Evolutionary conservation across 2,888 invertebrate genomes (phyloP).

Genomic region (Lottia scabra): DNA sequence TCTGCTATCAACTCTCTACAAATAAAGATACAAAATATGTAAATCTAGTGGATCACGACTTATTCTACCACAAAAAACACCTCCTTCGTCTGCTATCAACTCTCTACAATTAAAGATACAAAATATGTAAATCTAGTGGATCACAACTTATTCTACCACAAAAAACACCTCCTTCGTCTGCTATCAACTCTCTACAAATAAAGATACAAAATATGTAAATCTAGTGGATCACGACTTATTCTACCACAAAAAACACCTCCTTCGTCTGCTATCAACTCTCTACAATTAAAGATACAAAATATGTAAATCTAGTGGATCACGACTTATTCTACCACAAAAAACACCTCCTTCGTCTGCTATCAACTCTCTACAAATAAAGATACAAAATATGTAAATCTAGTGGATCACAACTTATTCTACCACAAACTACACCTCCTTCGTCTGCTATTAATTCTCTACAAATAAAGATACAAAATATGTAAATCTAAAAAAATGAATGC

Average conservation of each 20-base stretch:
- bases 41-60: conserved; percentile 39
- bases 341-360: conserved; percentile 44
- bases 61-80: conserved; percentile 59
- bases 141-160: conserved; percentile 62
- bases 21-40: background rate
- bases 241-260: conserved; percentile 58
- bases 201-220: background rate
- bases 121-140: background rate
- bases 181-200: conserved; percentile 23
- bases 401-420: conserved; percentile 60
- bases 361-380: conserved; percentile 19
- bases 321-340: conserved; percentile 60
- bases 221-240: conserved; percentile 47
- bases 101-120: conserved; percentile 15
- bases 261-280: conserved; percentile 31
- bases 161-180: conserved; percentile 46
- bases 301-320: too few relatives aligned
- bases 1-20: conserved; percentile 27
- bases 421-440: conserved; percentile 55
- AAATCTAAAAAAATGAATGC: too few relatives aligned
- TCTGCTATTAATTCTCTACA: conserved; percentile 27
- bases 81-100: conserved; percentile 38
- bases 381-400: too few relatives aligned
- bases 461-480: background rate
- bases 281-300: conserved; percentile 6